Evolutionary conservation across 1,140 invertebrate genomes (phyloP), one percentile per base, ranked within the genome.

Genomic region (Phymorhynchus buccinoides): DNA sequence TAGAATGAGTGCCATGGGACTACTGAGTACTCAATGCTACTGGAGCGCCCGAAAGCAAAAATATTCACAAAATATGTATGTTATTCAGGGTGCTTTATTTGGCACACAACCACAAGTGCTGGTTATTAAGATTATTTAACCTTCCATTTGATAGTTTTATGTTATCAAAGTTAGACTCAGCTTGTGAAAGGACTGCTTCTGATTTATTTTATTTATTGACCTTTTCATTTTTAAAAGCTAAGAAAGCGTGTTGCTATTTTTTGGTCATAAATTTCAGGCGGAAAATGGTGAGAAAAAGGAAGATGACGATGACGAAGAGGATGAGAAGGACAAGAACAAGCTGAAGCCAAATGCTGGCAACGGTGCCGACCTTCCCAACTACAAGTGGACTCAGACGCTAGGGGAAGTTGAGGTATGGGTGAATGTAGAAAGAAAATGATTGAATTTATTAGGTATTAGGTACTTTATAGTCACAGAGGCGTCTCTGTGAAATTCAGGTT

Each of bases 341-440:
- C 87, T 99, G 12, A 96, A 96, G 93, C 99, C 99, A 7, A 99
- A 99, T 94, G 92, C 94, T 89, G 98, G 98, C 66, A 99, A 99
- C 94, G 99, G 99, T 9, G 98, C 96, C 92, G 98, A 99, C 94
- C 94, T 99, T 84, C 96, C 96, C 68, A 96, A 99, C 89, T 99
- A 99, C 91, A 95, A 95, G 89, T 99, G 99, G 99, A 99, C 97
- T 6, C 99, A 99, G 93, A 99, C 98, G 22, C 94, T 99, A 78
- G 95, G 96, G 91, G 99, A 99, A 94, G 93, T 99, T 91, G 99
- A 99, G 95, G 97, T 99, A 94, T 96, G 96, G 68, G 62, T 37
- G 56, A n/a, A n/a, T n/a, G n/a, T n/a, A n/a, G n/a, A n/a, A n/a
- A n/a, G n/a, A n/a, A n/a, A n/a, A n/a, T n/a, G n/a, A n/a, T n/a